phyloP scores from a whole-genome alignment of 2,888 invertebrate species.

The Rhagium mordax region DNA sequence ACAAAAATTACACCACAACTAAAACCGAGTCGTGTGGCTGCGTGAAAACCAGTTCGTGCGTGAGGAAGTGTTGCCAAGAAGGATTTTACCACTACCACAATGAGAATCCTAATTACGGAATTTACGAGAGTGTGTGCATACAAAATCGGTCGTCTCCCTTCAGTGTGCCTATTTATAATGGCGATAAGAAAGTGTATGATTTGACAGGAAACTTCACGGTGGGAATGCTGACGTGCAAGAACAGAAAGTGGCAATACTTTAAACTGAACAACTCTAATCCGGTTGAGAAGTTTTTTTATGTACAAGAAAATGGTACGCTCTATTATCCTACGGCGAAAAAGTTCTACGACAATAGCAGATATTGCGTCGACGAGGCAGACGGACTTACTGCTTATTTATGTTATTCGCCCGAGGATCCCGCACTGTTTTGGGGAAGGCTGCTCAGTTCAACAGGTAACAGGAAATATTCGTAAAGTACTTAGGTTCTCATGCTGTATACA shows the following conservation, averaged over 20 bases:
- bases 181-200: constrained; percentile 7
- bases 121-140: neutral
- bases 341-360: constrained; percentile 47
- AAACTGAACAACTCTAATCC: constrained; percentile 42
- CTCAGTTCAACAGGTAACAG: constrained; percentile 32
- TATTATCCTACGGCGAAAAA: constrained; percentile 46
- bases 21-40: neutral
- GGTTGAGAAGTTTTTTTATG: constrained; percentile 50
- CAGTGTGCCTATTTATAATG: constrained; percentile 36
- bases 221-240: constrained; percentile 40
- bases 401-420: constrained; percentile 31
- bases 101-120: neutral
- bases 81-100: constrained; percentile 15
- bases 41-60: neutral
- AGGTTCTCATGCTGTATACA: no score
- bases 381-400: constrained; percentile 51
- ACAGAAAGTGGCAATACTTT: constrained; percentile 37
- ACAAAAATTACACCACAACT: neutral
- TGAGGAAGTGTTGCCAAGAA: constrained; percentile 15
- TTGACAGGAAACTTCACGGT: constrained; percentile 28
- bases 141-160: constrained; percentile 19
- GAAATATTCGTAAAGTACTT: neutral
- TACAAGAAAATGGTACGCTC: constrained; percentile 55
- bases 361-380: constrained; percentile 52
- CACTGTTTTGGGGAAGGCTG: neutral